Percentiles rank a stretch among this genome's conserved stretches.
phyloP scores from a whole-genome alignment of 2,797 vertebrate genomes.

The Perodicticus potto region DNA sequence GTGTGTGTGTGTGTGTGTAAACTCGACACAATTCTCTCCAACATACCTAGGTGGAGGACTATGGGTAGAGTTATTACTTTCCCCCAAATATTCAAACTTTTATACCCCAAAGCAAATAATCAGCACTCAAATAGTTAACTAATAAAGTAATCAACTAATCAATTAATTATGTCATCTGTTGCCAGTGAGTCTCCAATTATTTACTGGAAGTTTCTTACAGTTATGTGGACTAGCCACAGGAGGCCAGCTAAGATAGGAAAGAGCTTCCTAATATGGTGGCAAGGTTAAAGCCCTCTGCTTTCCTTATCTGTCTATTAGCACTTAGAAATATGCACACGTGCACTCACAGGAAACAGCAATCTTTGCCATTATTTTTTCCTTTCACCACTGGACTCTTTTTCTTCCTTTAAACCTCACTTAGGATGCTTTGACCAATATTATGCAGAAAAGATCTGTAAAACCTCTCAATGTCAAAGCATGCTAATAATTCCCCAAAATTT shows the following conservation, averaged over 20 bases:
- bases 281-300: not conserved
- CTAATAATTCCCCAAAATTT: slow-evolving; percentile 64
- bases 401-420: slow-evolving; percentile 63
- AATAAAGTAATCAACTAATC: slow-evolving; percentile 17
- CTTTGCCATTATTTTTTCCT: slow-evolving; percentile 61
- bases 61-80: not conserved
- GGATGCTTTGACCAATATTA: slow-evolving; percentile 72
- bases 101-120: slow-evolving; percentile 47
- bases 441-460: slow-evolving; percentile 65
- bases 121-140: slow-evolving; percentile 61
- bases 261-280: not conserved
- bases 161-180: slow-evolving; percentile 25
- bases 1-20: not conserved
- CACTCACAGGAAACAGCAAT: not conserved
- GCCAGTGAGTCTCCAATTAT: slow-evolving; percentile 25
- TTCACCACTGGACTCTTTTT: slow-evolving; percentile 54
- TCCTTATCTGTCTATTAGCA: not conserved
- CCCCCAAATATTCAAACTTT: slow-evolving; percentile 29
- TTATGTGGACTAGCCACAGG: not conserved
- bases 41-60: not conserved
- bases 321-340: not conserved
- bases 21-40: not conserved
- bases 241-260: not conserved
- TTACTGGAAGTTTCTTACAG: not conserved
- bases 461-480: slow-evolving; percentile 73